Evolutionary conservation across 2,113 vertebrate genomes (phyloP).

Genomic region (Odontophorus gujanensis): DNA sequence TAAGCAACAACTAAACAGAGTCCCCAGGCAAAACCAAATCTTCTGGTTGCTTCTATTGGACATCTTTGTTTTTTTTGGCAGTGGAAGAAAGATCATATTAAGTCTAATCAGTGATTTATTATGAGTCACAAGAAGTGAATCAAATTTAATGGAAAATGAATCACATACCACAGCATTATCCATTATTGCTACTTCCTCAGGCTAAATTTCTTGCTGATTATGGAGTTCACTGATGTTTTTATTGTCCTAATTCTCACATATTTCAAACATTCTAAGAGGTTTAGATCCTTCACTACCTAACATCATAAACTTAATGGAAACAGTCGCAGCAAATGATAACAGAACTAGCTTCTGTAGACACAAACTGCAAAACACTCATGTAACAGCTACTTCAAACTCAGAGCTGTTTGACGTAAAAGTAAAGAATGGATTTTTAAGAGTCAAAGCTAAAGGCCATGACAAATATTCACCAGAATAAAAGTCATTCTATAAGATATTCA

Average conservation of each 20-base stretch:
- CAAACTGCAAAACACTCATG: neutral
- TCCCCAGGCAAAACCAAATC: neutral
- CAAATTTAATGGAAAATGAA: neutral
- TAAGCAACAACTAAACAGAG: neutral
- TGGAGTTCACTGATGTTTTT: neutral
- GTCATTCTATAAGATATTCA: neutral
- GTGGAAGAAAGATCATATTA: neutral
- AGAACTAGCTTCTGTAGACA: neutral
- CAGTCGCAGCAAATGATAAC: neutral
- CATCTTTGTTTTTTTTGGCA: neutral
- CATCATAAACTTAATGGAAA: neutral
- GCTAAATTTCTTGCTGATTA: neutral
- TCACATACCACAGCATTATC: neutral
- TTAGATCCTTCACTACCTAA: neutral
- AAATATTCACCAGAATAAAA: neutral
- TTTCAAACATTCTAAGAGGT: neutral
- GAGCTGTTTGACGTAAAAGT: neutral
- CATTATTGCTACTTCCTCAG: neutral
- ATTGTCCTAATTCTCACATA: neutral
- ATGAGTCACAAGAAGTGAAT: neutral
- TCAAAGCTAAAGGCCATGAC: neutral
- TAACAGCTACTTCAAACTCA: neutral
- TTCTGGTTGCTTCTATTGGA: neutral
- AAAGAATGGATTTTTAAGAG: neutral
- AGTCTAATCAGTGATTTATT: neutral